Evolutionary conservation across 2,113 vertebrate genomes (phyloP).

Genomic region (Psophia crepitans): DNA sequence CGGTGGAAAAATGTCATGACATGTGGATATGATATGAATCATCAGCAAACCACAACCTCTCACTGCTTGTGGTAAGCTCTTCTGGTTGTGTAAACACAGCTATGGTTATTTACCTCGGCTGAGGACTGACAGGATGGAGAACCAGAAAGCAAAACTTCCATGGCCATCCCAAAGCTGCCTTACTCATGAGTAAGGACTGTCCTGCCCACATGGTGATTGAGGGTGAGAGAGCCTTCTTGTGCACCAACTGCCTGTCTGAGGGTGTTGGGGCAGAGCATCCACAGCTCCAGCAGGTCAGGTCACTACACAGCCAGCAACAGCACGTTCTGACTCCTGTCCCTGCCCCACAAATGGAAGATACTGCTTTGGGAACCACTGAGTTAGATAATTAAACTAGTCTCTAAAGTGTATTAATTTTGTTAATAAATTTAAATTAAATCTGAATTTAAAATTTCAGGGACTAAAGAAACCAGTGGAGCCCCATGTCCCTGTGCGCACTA

Average conservation of each 20-base stretch:
- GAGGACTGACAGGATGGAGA: background rate
- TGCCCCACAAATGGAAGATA: background rate
- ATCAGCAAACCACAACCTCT: background rate
- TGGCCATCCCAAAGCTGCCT: background rate
- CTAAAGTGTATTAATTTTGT: background rate
- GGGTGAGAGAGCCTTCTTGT: background rate
- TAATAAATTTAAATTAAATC: background rate
- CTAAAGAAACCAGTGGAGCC: background rate
- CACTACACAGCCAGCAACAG: background rate
- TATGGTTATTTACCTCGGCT: background rate
- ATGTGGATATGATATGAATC: background rate
- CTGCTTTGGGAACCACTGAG: background rate
- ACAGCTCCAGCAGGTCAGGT: background rate
- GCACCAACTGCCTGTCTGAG: accelerated
- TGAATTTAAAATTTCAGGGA: background rate
- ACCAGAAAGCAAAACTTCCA: background rate
- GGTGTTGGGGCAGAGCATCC: background rate
- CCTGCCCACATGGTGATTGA: background rate
- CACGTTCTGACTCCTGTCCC: background rate
- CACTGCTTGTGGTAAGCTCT: background rate
- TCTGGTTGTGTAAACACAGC: background rate
- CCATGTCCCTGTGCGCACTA: background rate
- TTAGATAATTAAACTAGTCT: background rate
- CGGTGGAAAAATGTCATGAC: background rate
- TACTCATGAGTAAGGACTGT: background rate